Conservation (phyloP, 2,113 vertebrate species). For the Butorides virescens region DNA sequence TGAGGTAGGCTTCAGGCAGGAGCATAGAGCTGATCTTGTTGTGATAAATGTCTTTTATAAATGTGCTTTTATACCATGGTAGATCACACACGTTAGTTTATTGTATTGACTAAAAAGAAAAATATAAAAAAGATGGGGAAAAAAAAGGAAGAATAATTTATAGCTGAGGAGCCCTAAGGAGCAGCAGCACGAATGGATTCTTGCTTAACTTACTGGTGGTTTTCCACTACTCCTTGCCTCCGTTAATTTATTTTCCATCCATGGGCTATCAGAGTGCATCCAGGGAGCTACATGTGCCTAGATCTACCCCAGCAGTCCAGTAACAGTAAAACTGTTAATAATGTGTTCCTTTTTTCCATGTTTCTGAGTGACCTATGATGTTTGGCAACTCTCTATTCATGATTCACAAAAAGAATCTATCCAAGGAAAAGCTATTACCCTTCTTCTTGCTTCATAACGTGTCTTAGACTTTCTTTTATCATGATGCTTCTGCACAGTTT, state of each 20-base stretch:
- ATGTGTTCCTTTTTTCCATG: background rate
- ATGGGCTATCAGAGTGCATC: background rate
- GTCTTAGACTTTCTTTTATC: background rate
- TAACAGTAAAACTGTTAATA: background rate
- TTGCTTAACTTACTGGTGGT: background rate
- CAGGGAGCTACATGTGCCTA: background rate
- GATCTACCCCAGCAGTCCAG: background rate
- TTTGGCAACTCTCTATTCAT: background rate
- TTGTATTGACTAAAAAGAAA: background rate
- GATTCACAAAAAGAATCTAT: background rate
- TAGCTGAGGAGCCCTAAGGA: background rate
- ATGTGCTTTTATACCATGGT: background rate
- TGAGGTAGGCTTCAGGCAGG: background rate
- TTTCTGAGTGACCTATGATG: background rate
- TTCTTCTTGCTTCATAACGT: background rate
- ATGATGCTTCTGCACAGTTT: background rate
- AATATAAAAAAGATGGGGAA: background rate
- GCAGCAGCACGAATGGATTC: background rate
- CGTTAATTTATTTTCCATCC: background rate
- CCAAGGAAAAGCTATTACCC: background rate
- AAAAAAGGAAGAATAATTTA: background rate
- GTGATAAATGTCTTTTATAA: background rate
- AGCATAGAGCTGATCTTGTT: background rate
- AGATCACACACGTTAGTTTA: background rate
- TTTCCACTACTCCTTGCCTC: background rate